Base-by-base conservation (phyloP, 2,113 vertebrate species). In the Rhinichthys klamathensis region DNA sequence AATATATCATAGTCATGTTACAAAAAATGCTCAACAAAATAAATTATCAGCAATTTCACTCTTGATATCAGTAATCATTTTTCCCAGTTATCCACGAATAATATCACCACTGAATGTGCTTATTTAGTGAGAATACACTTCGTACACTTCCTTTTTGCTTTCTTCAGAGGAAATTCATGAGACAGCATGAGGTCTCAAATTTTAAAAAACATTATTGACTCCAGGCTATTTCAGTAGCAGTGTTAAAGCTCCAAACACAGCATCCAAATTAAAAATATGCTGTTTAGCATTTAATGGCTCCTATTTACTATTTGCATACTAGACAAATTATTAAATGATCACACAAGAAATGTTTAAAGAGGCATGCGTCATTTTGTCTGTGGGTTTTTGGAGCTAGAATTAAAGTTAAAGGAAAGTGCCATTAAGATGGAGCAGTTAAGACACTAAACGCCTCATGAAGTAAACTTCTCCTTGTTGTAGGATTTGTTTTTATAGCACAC, bases 301-400 rank as follows among this genome's bases (percentile, higher is more conserved):
- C n/a, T 27, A 30, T 80, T 63, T 65, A 80, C n/a, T 46, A 63
- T 80, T 46, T 63, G 58, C 78, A 80, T 46, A 80, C n/a, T 21
- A 80, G 58, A 80, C 38, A 21, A 27, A 63, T 63, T 21, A 63
- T 63, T 30, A 27, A 80, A 80, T 46, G 58, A 27, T 63, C n/a
- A 79, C 12, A 25, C 32, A 11, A n/a, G 38, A 80, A 63, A 80
- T 41, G n/a, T 80, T 60, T 80, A 25, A 44, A 63, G 12, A 80
- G 58, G 27, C 60, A 27, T 44, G 38, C 9, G 13, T 21, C n/a
- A 35, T 25, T 44, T 61, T 61, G 12, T 79, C 38, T 63, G 77
- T 80, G n/a, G 76, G 13, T 41, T 80, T 80, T 63, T 46, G 25
- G 58, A 63, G 58, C 78, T 80, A 65, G n/a, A 46, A 80, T 63